phyloP scores from a whole-genome alignment of 2,113 vertebrate genomes.

The Rattus norvegicus region GRCr8 NC_086025.1:79513501-79514000 shows the following conservation, averaged over 20 bases:
- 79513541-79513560: not conserved
- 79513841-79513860: not conserved
- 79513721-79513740: not conserved
- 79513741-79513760: not conserved
- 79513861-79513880: not conserved
- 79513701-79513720: not conserved
- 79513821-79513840: not conserved
- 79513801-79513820: not conserved
- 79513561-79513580: not conserved
- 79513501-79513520: not conserved
- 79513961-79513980: not conserved
- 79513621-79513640: not conserved
- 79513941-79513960: not conserved
- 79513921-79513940: not conserved
- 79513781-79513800: not conserved
- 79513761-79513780: not conserved
- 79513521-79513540: not conserved
- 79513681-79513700: not conserved
- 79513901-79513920: not conserved
- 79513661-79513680: not conserved
- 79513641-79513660: not conserved
- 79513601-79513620: not conserved
- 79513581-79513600: not conserved
- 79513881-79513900: not conserved
- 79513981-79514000: not conserved